phyloP scores from a whole-genome alignment of 2,888 invertebrate genomes.

The Barypeithes pellucidus region DNA sequence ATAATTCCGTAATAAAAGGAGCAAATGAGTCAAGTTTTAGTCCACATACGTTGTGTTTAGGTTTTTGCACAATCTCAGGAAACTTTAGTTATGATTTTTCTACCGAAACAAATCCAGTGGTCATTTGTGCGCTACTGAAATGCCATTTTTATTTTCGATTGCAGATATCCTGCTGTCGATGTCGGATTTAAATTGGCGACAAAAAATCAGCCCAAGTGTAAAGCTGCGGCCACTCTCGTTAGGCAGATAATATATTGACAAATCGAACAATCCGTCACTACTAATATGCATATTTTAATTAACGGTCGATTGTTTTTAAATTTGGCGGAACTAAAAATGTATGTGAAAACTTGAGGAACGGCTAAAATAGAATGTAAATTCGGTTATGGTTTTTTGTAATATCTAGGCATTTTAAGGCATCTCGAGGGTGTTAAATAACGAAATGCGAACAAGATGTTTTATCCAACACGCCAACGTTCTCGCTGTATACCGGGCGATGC shows the following conservation, averaged over 20 bases:
- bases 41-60: too few relatives aligned
- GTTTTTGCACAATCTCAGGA: too few relatives aligned
- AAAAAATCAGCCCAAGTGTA: conserved; percentile 41
- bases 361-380: neutral
- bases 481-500: too few relatives aligned
- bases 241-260: conserved; percentile 39
- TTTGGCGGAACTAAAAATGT: neutral
- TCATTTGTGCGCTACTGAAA: conserved; percentile 26
- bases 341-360: neutral
- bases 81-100: too few relatives aligned
- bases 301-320: conserved; percentile 26
- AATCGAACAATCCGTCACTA: conserved; percentile 25
- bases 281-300: conserved; percentile 34
- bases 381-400: too few relatives aligned
- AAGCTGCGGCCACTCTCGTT: conserved; percentile 35
- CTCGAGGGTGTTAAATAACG: too few relatives aligned
- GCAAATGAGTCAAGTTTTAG: too few relatives aligned
- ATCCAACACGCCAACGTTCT: too few relatives aligned
- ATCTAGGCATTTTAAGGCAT: too few relatives aligned
- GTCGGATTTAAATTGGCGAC: conserved; percentile 45
- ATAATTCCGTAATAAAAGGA: too few relatives aligned
- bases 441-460: too few relatives aligned
- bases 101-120: too few relatives aligned
- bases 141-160: conserved; percentile 41
- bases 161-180: conserved; percentile 44